phyloP scores from a whole-genome alignment of 2,113 vertebrate genomes.

The Buteo buteo region DNA sequence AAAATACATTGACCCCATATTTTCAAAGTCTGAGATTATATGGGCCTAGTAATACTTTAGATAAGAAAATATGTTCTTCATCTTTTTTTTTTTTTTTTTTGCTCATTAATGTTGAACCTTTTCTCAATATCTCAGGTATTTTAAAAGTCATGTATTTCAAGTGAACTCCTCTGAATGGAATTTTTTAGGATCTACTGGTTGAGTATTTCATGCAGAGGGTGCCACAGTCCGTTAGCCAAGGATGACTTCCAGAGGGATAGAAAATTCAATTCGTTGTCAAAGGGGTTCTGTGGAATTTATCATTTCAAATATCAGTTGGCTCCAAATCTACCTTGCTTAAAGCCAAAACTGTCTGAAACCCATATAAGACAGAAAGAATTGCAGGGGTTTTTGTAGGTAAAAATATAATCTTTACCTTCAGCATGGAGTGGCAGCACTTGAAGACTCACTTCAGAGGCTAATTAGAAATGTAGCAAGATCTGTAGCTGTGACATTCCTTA shows the following conservation, averaged over 20 bases:
- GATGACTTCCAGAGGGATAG: background rate
- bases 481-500: background rate
- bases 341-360: background rate
- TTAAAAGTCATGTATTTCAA: background rate
- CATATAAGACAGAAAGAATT: background rate
- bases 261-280: background rate
- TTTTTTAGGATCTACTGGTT: background rate
- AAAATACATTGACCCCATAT: background rate
- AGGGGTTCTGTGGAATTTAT: background rate
- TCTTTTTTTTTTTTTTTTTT: background rate
- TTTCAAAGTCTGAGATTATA: background rate
- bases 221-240: background rate
- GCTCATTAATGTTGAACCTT: background rate
- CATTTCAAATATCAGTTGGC: background rate
- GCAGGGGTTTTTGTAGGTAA: rapidly evolving
- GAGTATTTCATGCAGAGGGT: background rate
- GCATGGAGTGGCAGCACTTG: background rate
- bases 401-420: background rate
- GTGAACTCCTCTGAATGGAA: background rate
- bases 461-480: background rate
- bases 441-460: background rate
- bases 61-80: background rate
- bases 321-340: background rate
- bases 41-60: background rate
- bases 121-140: background rate